Evolutionary conservation across 1,140 invertebrate species (phyloP).

Genomic region (Bombus superbus): DNA sequence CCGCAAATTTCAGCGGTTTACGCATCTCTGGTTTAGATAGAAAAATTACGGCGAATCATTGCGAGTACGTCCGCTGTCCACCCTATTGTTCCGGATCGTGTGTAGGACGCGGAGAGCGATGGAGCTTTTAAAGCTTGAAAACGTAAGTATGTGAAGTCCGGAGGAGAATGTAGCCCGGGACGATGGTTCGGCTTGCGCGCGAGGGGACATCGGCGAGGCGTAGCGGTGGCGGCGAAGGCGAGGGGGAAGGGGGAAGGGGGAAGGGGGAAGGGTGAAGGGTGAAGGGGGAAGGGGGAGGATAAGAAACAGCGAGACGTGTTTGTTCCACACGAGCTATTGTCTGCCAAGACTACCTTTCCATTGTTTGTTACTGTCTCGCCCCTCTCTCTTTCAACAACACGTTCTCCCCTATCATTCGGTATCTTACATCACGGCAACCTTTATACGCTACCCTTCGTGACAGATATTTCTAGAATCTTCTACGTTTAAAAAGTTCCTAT

Average conservation of each 20-base stretch:
- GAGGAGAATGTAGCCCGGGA: conserved; percentile 36
- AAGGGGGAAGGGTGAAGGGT: neutral
- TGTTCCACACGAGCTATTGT: conserved; percentile 82
- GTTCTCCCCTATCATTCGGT: conserved; percentile 64
- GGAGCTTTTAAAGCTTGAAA: conserved; percentile 64
- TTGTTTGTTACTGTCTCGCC: conserved; percentile 79
- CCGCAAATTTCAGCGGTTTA: conserved; percentile 6
- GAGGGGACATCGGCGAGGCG: conserved; percentile 20
- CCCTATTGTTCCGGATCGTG: conserved; percentile 52
- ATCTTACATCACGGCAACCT: conserved; percentile 66
- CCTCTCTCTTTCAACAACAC: conserved; percentile 65
- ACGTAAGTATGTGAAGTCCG: conserved; percentile 50
- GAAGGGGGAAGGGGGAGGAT: neutral
- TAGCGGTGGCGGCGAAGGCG: neutral
- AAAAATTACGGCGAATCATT: conserved; percentile 51
- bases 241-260: neutral
- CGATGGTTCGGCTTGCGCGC: conserved; percentile 32
- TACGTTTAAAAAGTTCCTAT: neutral
- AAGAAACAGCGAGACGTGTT: conserved; percentile 77
- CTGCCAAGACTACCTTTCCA: conserved; percentile 77
- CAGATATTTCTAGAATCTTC: conserved; percentile 33
- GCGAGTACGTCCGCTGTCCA: conserved; percentile 13
- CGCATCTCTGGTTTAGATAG: conserved; percentile 28
- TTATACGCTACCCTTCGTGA: conserved; percentile 19
- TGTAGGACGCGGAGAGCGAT: conserved; percentile 52